Evolutionary conservation across 2,113 vertebrate genomes (phyloP).

Genomic region (Hemiprocne comata): DNA sequence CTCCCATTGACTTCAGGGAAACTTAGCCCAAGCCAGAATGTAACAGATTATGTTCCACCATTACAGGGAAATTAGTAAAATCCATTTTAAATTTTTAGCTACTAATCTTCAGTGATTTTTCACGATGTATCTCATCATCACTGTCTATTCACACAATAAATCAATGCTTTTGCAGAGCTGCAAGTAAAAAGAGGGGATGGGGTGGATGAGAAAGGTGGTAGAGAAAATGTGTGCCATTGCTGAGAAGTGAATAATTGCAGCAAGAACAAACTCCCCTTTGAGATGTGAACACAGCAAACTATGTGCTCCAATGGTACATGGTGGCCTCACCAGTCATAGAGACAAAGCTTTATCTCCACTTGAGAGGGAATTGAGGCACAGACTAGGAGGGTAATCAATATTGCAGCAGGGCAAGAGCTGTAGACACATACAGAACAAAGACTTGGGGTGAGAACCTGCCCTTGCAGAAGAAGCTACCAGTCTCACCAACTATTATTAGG

Average conservation of each 20-base stretch:
- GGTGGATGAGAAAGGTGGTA: background rate
- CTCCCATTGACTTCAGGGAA: constrained; percentile 52
- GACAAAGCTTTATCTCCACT: background rate
- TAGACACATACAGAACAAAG: background rate
- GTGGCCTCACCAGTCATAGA: background rate
- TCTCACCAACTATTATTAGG: background rate
- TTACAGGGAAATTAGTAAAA: constrained; percentile 9
- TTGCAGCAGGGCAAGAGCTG: background rate
- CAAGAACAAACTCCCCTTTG: background rate
- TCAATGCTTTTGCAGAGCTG: background rate
- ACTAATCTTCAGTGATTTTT: constrained; percentile 35
- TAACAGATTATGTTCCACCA: background rate
- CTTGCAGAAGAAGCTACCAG: background rate
- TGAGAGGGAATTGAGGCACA: background rate
- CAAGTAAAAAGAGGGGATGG: background rate
- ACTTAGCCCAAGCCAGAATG: constrained; percentile 28
- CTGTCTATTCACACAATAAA: constrained; percentile 35
- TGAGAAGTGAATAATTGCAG: background rate
- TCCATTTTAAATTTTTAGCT: background rate
- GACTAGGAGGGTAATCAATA: background rate
- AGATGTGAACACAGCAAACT: background rate
- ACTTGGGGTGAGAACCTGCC: background rate
- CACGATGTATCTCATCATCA: constrained; percentile 26
- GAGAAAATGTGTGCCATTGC: background rate
- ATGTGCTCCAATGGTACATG: background rate